phyloP scores from a whole-genome alignment of 2,113 vertebrate species.

The Scalopus aquaticus region DNA sequence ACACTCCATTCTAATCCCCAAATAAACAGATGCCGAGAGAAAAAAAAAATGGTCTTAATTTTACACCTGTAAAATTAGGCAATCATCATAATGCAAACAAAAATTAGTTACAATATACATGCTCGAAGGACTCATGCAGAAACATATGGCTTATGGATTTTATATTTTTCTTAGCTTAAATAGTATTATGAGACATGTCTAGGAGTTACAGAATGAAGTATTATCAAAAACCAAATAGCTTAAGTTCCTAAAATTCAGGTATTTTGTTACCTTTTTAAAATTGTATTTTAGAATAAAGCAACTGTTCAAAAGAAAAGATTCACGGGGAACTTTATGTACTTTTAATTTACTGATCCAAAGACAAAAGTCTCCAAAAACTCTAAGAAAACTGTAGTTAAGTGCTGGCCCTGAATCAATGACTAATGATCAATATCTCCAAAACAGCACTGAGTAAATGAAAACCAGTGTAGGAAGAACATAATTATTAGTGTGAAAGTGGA shows the following conservation, averaged over 20 bases:
- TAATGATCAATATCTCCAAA: not conserved
- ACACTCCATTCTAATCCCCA: not conserved
- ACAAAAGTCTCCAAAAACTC: not conserved
- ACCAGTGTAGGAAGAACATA: not conserved
- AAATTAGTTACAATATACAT: not conserved
- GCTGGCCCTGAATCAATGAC: not conserved
- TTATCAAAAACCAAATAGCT: not conserved
- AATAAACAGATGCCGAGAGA: not conserved
- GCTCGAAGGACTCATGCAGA: not conserved
- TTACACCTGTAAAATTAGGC: not conserved
- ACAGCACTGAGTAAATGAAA: not conserved
- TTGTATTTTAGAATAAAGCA: not conserved
- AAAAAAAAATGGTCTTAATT: not conserved
- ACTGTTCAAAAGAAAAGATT: not conserved
- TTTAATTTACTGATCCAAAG: not conserved
- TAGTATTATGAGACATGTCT: not conserved
- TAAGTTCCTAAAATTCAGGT: not conserved
- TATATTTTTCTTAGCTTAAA: not conserved
- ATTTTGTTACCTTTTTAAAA: not conserved
- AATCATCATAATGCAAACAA: not conserved
- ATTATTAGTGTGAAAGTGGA: not conserved
- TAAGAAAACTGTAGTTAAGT: not conserved
- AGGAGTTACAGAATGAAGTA: not conserved
- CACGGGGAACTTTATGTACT: not conserved
- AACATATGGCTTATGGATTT: not conserved